Percentiles rank a stretch among this genome's conserved stretches.
These are phyloP conservation scores for Xanthostigma xanthostigma DNA, from an alignment of 2,888 invertebrate species.

Conservation along the genomic window DNA sequence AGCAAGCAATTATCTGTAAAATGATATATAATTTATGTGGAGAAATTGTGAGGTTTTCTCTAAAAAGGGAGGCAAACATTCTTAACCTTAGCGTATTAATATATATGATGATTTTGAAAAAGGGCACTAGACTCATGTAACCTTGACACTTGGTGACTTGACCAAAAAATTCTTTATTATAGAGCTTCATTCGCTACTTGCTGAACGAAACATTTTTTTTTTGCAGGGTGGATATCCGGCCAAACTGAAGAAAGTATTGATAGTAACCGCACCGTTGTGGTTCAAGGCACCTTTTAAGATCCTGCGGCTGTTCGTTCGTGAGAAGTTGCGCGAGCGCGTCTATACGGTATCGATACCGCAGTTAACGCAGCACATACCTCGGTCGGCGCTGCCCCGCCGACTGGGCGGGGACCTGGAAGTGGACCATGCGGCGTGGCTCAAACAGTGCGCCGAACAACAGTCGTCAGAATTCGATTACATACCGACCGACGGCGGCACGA, in stretches of 20 bases:
- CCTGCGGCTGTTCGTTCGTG: conserved; percentile 83
- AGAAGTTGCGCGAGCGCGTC: conserved; percentile 89
- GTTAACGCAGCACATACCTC: conserved; percentile 77
- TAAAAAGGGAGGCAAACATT: no score
- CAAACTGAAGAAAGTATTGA: conserved; percentile 88
- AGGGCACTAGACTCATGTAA: no score
- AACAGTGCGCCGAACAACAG: conserved; percentile 23
- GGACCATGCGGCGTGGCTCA: conserved; percentile 83
- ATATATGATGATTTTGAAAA: no score
- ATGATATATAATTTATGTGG: no score
- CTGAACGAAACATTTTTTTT: conserved; percentile 7
- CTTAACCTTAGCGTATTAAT: no score
- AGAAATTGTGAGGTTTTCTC: no score
- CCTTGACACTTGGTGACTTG: no score
- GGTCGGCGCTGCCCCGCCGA: conserved; percentile 72
- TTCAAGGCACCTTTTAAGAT: conserved; percentile 97
- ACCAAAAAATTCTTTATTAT: no score
- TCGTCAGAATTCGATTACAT: no score
- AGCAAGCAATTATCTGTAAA: no score
- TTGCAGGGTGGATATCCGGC: conserved; percentile 93
- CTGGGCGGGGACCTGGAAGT: conserved; percentile 77
- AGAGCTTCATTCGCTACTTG: no score
- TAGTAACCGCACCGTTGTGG: conserved; percentile 95
- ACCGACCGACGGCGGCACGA: conserved; percentile 35
- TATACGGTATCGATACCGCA: conserved; percentile 89